Conservation (phyloP, 2,797 vertebrate species). For the Ctenopoma kingsleyae region DNA sequence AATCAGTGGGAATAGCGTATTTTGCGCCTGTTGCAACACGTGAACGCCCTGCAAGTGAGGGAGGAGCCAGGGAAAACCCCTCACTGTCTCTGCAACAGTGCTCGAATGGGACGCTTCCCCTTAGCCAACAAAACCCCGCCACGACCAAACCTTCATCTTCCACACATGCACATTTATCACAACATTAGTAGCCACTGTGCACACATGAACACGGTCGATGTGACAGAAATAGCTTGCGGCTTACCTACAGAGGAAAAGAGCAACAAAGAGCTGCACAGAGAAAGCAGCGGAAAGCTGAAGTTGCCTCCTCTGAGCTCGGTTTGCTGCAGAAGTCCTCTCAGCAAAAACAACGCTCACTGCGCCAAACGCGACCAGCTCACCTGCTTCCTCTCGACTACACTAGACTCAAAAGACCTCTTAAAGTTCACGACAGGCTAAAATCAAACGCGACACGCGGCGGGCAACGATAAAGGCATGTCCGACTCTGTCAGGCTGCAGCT, state of each 20-base stretch:
- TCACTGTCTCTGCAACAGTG: constrained; percentile 86
- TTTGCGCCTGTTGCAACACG: constrained; percentile 79
- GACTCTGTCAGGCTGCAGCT: constrained; percentile 43
- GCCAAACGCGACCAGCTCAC: constrained; percentile 16
- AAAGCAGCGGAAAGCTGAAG: constrained; percentile 44
- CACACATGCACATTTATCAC: constrained; percentile 20
- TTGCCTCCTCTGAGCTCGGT: constrained; percentile 45
- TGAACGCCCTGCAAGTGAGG: constrained; percentile 81
- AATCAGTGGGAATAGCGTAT: constrained; percentile 70
- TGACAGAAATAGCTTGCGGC: neutral
- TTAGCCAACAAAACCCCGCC: constrained; percentile 41
- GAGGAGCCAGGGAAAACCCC: constrained; percentile 99
- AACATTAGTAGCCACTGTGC: neutral
- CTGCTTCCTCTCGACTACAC: neutral
- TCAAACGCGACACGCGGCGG: constrained; percentile 20
- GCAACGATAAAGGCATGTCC: constrained; percentile 55
- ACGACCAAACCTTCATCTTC: constrained; percentile 7
- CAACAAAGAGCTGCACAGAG: constrained; percentile 51
- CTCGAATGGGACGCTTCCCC: constrained; percentile 58
- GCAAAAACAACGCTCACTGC: constrained; percentile 53
- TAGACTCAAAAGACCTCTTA: neutral
- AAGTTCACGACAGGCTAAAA: constrained; percentile 44
- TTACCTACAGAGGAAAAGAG: constrained; percentile 35
- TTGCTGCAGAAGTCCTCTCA: constrained; percentile 67
- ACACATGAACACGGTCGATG: neutral